Conservation (phyloP, 2,797 vertebrate species). For the Anguilla obscura region DNA sequence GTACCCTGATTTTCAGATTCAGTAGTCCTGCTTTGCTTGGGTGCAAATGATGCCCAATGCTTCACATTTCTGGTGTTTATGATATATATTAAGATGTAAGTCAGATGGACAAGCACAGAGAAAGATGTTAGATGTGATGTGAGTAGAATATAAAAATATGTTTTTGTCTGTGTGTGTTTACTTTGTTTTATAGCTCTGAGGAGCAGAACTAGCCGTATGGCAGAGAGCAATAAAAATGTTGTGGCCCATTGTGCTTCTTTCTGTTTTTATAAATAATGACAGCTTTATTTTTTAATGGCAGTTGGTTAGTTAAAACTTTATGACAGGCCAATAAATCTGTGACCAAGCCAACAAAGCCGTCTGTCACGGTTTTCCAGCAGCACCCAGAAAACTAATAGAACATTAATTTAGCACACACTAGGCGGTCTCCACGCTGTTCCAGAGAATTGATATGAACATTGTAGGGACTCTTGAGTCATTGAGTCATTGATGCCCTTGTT, state of each 20-base stretch:
- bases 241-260: background rate
- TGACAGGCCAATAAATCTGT: background rate
- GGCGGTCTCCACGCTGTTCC: slow-evolving; percentile 1
- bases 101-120: background rate
- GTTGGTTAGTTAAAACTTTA: background rate
- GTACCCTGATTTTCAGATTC: background rate
- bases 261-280: background rate
- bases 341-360: background rate
- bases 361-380: background rate
- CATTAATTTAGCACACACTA: background rate
- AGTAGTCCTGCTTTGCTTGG: too few relatives aligned
- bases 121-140: background rate
- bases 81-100: background rate
- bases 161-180: background rate
- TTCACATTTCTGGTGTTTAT: background rate
- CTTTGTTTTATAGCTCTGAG: background rate
- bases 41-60: too few relatives aligned
- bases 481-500: background rate
- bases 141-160: background rate
- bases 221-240: background rate
- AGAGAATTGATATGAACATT: slow-evolving; percentile 30
- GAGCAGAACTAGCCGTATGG: background rate
- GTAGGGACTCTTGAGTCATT: slow-evolving; percentile 16
- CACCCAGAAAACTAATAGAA: background rate
- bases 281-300: background rate